Evolutionary conservation across 2,888 invertebrate genomes (phyloP), one percentile per base, ranked within the genome.

Genomic region (Antheraea yamamai): DNA sequence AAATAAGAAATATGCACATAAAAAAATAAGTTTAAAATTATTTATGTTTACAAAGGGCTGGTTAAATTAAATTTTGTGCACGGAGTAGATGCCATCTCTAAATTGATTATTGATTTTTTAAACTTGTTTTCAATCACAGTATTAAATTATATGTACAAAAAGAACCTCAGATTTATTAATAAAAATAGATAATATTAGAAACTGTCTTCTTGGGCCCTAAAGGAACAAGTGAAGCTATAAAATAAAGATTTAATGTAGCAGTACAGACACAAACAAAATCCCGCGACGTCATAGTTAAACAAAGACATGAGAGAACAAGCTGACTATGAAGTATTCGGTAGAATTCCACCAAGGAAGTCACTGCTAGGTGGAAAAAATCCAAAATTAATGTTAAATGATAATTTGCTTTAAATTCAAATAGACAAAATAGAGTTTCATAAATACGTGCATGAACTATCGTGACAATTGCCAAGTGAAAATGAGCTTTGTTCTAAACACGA

Each of bases 231-330:
- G 58, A 58, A 58, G n/a, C 4, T n/a, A 58, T 58, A 6, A 58
- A 58, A 26, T n/a, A 64, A 64, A 64, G 12, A 64, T 64, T 20
- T 0, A 64, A 20, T 64, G 8, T 6, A 6, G 23, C 23, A 23
- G 7, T 26, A 23, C 1, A 64, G 14, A 30, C 20, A 16, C 30
- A 66, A 55, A 71, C n/a, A 52, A 52, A 16, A 68, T 52, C 47
- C 64, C 58, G 58, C 81, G n/a, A 66, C 66, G 39, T 73, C 52
- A 66, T 76, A 79, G 79, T 83, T 83, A 83, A 88, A 88, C 85
- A 87, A 88, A 88, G 88, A 86, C 84, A 82, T 85, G 87, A 89
- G 88, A 88, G 90, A 90, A 90, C 88, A 89, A 88, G 86, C 87
- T 85, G 86, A 84, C 82, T 88, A 86, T 84, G 86, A 87, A 87